These are phyloP conservation scores for Poecile montanus DNA, from an alignment of 2,797 vertebrate species.

Conservation along the genomic window DNA sequence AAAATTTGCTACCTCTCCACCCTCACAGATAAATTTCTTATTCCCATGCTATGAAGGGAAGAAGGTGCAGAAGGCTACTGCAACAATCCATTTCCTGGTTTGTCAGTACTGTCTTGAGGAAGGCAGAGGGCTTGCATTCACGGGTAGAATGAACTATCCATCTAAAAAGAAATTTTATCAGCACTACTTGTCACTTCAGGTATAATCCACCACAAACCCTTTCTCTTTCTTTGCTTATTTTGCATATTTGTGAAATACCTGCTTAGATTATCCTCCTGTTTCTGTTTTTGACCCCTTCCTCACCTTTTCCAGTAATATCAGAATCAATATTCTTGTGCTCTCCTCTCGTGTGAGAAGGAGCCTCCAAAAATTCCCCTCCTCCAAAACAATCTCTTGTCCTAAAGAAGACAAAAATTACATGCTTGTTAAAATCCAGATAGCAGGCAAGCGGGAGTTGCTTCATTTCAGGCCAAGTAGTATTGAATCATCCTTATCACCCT, in stretches of 20 bases:
- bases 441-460: not conserved
- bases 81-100: not conserved
- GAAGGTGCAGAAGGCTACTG: not conserved
- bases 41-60: not conserved
- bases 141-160: not conserved
- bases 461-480: not conserved
- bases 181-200: not conserved
- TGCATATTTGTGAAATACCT: not conserved
- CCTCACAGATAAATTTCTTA: not conserved
- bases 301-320: not conserved
- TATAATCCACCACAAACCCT: not conserved
- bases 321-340: not conserved
- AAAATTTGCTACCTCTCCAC: not conserved
- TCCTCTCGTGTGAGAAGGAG: not conserved
- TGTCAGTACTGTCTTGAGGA: not conserved
- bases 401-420: not conserved
- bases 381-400: not conserved
- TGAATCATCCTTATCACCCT: not conserved
- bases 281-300: not conserved
- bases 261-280: not conserved
- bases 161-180: not conserved
- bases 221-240: not conserved
- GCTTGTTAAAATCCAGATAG: not conserved
- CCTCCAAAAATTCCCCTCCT: not conserved
- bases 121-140: not conserved